Conservation (phyloP, 2,888 invertebrate species). For the Xanthorhoe designata region DNA sequence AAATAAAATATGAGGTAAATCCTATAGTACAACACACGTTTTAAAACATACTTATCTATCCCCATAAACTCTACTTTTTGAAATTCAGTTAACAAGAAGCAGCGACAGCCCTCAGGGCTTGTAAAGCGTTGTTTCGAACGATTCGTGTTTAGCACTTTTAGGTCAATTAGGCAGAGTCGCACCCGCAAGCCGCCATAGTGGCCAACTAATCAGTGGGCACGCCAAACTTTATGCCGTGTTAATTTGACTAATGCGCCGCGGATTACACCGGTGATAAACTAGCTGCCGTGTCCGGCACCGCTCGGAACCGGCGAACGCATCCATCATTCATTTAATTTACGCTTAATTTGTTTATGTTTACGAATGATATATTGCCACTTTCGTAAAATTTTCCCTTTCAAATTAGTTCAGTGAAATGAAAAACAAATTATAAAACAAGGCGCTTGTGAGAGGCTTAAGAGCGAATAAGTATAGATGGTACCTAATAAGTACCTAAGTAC, state of each 20-base stretch:
- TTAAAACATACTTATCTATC: too few species aligned
- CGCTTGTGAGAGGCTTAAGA: constrained; percentile 28
- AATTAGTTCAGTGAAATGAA: constrained; percentile 42
- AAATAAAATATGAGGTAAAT: too few species aligned
- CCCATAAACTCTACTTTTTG: background rate
- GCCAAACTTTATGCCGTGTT: constrained; percentile 84
- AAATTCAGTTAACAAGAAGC: background rate
- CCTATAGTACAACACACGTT: too few species aligned
- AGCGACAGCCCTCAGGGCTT: constrained; percentile 69
- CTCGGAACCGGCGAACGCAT: constrained; percentile 55
- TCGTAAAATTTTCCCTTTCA: constrained; percentile 43
- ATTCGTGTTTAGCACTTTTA: constrained; percentile 85
- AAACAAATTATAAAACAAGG: constrained; percentile 43
- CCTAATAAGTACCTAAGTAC: constrained; percentile 6
- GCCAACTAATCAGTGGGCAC: constrained; percentile 79
- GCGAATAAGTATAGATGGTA: constrained; percentile 4
- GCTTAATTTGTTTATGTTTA: constrained; percentile 61
- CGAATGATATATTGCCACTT: constrained; percentile 52
- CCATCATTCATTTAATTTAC: constrained; percentile 63
- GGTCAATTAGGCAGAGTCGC: constrained; percentile 85
- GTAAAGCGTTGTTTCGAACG: constrained; percentile 77
- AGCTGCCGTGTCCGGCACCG: constrained; percentile 59
- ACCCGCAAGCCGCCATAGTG: constrained; percentile 63
- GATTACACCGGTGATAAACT: constrained; percentile 74
- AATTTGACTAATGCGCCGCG: constrained; percentile 84